A percentile compares a stretch with the other conserved stretches of the same genome.
phyloP scores from a whole-genome alignment of 2,113 vertebrate species.

The Nerophis lumbriciformis region DNA sequence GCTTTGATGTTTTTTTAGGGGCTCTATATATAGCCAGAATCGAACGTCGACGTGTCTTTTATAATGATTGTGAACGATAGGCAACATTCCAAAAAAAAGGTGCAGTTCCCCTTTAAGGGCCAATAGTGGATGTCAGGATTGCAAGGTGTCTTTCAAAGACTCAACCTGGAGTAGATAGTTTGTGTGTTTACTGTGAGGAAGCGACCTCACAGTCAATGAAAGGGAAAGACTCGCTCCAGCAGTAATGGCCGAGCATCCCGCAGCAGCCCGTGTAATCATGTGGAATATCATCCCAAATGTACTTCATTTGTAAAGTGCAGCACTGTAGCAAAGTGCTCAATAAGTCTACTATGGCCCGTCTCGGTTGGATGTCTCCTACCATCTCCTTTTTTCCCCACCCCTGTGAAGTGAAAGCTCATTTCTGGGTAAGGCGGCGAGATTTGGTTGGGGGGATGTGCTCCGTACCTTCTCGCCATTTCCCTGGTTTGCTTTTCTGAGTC shows the following conservation, averaged over 20 bases:
- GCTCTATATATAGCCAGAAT: too few species aligned
- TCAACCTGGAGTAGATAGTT: constrained; percentile 18
- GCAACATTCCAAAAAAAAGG: too few species aligned
- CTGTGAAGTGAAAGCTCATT: constrained; percentile 34
- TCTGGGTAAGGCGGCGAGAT: constrained; percentile 11
- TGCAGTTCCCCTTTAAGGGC: constrained; percentile 18
- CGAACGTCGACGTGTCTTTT: too few species aligned
- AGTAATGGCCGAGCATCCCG: constrained; percentile 12
- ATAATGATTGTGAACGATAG: too few species aligned
- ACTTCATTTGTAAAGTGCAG: constrained; percentile 18
- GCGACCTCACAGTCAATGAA: constrained; percentile 1
- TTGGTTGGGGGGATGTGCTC: constrained; percentile 24
- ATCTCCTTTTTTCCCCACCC: constrained; percentile 20
- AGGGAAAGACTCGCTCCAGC: background rate
- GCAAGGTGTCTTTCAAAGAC: constrained; percentile 15
- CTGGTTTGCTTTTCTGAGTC: constrained; percentile 56
- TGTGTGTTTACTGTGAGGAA: constrained; percentile 8
- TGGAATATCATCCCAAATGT: constrained; percentile 33
- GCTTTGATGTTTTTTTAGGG: too few species aligned
- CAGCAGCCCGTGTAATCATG: constrained; percentile 31
- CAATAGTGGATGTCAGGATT: constrained; percentile 45
- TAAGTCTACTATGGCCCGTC: constrained; percentile 20
- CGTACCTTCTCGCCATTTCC: constrained; percentile 47
- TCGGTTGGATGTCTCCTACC: constrained; percentile 34
- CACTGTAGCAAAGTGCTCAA: constrained; percentile 26